phyloP scores from a whole-genome alignment of 2,797 vertebrate species.

The Arrhamphus sclerolepis region DNA sequence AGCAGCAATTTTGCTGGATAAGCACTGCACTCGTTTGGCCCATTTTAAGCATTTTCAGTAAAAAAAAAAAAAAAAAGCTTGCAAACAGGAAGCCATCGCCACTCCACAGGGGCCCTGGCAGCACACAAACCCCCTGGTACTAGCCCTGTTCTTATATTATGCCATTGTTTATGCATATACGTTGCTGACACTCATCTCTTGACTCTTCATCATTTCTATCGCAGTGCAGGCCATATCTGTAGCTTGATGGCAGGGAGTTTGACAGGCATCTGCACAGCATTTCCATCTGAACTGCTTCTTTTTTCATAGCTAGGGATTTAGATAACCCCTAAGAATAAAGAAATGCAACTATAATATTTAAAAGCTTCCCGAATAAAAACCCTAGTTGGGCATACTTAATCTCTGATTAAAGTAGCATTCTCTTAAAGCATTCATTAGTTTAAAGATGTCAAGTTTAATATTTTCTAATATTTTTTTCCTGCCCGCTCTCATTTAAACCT shows the following conservation, averaged over 20 bases:
- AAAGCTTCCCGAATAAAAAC: conserved; percentile 27
- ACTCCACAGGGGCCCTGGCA: conserved; percentile 52
- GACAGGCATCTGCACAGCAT: conserved; percentile 22
- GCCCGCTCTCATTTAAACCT: conserved; percentile 23
- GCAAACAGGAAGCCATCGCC: conserved; percentile 72
- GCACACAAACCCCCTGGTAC: conserved; percentile 42
- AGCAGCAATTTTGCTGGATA: conserved; percentile 89
- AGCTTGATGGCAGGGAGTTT: conserved; percentile 28
- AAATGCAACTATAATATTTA: conserved; percentile 22
- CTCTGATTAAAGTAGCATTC: conserved; percentile 15
- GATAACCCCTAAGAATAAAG: conserved; percentile 28
- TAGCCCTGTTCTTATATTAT: conserved; percentile 59
- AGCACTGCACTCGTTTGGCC: conserved; percentile 86
- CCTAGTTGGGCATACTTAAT: conserved; percentile 42
- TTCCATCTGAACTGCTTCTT: conserved; percentile 22
- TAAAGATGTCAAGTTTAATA: conserved; percentile 20
- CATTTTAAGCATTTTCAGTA: conserved; percentile 75
- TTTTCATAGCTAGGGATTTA: conserved; percentile 29
- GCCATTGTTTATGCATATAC: conserved; percentile 41
- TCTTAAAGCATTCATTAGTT: background rate
- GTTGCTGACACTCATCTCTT: conserved; percentile 22
- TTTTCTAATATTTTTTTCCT: conserved; percentile 12
- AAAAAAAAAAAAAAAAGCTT: conserved; percentile 72
- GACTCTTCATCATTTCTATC: conserved; percentile 35
- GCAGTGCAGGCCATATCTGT: conserved; percentile 29